These are phyloP conservation scores for Silurus asotus DNA, from an alignment of 2,113 vertebrate species.

Conservation along the genomic window DNA sequence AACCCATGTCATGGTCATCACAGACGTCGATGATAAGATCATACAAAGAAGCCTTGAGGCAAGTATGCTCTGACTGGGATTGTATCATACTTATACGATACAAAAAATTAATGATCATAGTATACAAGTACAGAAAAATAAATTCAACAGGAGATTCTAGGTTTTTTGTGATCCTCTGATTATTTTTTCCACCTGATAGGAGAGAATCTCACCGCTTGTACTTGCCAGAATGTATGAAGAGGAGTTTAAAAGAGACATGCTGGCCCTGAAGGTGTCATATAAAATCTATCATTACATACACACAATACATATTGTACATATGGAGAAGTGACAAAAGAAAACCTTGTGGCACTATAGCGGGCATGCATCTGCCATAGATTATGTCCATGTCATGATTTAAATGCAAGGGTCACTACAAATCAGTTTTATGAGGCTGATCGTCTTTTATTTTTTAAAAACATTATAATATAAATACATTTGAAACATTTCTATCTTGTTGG, in stretches of 20 bases:
- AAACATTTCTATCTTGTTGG: neutral
- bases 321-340: neutral
- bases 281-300: neutral
- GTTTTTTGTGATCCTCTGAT: neutral
- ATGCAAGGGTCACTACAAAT: neutral
- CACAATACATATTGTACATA: neutral
- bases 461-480: neutral
- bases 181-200: constrained; percentile 65
- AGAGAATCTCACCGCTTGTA: constrained; percentile 76
- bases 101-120: too few species aligned
- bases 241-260: constrained; percentile 93
- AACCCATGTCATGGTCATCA: constrained; percentile 92
- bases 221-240: constrained; percentile 86
- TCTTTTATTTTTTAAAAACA: neutral
- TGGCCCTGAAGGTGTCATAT: constrained; percentile 80
- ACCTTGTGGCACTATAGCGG: neutral
- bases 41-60: constrained; percentile 86
- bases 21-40: constrained; percentile 95
- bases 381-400: neutral
- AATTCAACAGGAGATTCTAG: neutral
- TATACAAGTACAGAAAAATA: neutral
- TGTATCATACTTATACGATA: neutral
- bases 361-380: neutral
- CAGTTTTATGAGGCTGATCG: neutral
- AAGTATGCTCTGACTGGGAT: constrained; percentile 28